A percentile compares a stretch with the other conserved stretches of the same genome.
Evolutionary conservation across 2,888 invertebrate genomes (phyloP).

Genomic region (Uloborus plumipes): DNA sequence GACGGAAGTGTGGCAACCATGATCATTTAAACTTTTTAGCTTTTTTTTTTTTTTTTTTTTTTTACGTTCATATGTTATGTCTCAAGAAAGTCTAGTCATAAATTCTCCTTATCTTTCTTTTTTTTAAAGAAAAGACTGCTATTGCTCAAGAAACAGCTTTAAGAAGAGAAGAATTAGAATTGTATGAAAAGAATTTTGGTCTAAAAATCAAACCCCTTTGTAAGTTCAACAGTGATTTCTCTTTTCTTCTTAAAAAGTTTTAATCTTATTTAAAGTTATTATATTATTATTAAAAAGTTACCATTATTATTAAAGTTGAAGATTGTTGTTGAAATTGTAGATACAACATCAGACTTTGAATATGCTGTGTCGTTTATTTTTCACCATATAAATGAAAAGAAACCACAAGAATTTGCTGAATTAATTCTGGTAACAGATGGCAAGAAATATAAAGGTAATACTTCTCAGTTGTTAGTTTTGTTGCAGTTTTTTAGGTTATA

Average conservation of each 20-base stretch:
- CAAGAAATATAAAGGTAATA: conserved; percentile 29
- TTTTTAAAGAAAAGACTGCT: background rate
- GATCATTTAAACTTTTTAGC: no score
- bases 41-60: no score
- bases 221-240: conserved; percentile 10
- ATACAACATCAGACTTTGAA: conserved; percentile 7
- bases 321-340: conserved; percentile 1
- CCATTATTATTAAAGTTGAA: no score
- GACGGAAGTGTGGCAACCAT: no score
- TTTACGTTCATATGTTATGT: no score
- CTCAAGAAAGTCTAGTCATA: no score
- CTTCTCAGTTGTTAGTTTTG: no score
- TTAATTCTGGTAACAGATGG: conserved; percentile 22
- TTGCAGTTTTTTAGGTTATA: no score
- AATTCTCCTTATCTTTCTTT: no score
- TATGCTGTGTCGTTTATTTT: conserved; percentile 17
- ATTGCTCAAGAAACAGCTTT: background rate
- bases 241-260: background rate
- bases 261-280: background rate
- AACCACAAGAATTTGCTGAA: conserved; percentile 7
- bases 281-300: no score
- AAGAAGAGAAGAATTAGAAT: background rate
- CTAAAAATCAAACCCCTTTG: conserved; percentile 18
- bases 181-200: conserved; percentile 31
- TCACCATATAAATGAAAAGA: conserved; percentile 20